A percentile compares a stretch with the other conserved stretches of the same genome.
phyloP scores from a whole-genome alignment of 2,888 invertebrate species.

The Thecophora atra region DNA sequence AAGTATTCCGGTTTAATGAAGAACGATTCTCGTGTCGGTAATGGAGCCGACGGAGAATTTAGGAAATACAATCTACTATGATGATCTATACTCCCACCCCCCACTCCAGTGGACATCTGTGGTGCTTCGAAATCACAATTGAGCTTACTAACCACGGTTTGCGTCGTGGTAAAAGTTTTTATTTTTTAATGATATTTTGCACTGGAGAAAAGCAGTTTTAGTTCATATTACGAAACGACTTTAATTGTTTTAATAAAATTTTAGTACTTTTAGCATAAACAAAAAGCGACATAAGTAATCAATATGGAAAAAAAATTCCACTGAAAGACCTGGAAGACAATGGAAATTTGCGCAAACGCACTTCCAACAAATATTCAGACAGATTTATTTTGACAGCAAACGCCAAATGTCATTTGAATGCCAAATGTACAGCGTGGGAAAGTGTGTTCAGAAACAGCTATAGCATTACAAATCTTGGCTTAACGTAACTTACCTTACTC shows the following conservation, averaged over 20 bases:
- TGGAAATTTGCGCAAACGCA: slow-evolving; percentile 35
- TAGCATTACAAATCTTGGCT: neutral
- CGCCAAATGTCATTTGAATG: slow-evolving; percentile 6
- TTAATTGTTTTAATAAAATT: slow-evolving; percentile 50
- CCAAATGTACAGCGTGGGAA: neutral
- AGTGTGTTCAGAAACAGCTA: neutral
- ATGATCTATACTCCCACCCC: slow-evolving; percentile 64
- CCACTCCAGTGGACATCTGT: slow-evolving; percentile 63
- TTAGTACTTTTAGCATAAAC: slow-evolving; percentile 58
- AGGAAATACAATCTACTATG: slow-evolving; percentile 62
- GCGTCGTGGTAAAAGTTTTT: slow-evolving; percentile 27
- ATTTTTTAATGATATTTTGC: slow-evolving; percentile 11
- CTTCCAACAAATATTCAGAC: slow-evolving; percentile 7
- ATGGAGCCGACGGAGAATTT: slow-evolving; percentile 59
- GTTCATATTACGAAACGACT: slow-evolving; percentile 21
- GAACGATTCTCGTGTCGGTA: slow-evolving; percentile 59
- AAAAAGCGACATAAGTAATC: slow-evolving; percentile 65
- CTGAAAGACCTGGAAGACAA: slow-evolving; percentile 47
- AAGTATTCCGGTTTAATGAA: slow-evolving; percentile 63
- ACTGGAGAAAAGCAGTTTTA: slow-evolving; percentile 8
- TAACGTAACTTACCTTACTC: neutral
- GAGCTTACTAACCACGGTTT: slow-evolving; percentile 30
- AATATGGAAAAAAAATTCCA: slow-evolving; percentile 65
- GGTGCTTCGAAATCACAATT: slow-evolving; percentile 40
- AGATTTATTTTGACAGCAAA: slow-evolving; percentile 30